A percentile compares a stretch with the other conserved stretches of the same genome.
phyloP scores from a whole-genome alignment of 2,113 vertebrate genomes.

The Irena cyanogastra region DNA sequence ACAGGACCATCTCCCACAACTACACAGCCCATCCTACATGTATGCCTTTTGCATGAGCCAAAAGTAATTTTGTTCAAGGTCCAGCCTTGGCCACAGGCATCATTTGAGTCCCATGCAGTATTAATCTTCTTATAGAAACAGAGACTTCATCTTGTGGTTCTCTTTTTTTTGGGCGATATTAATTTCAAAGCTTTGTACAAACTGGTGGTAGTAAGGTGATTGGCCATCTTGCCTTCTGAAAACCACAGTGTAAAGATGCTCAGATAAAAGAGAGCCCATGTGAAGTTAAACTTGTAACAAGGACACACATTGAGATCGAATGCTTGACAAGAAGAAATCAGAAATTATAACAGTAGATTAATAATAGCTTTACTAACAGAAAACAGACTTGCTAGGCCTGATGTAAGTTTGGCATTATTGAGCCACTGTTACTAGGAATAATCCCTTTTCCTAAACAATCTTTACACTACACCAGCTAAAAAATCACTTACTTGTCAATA shows the following conservation, averaged over 20 bases:
- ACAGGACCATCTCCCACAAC: not conserved
- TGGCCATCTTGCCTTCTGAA: not conserved
- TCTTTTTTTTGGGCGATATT: not conserved
- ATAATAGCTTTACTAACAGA: not conserved
- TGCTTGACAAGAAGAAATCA: not conserved
- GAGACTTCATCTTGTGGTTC: not conserved
- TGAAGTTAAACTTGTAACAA: not conserved
- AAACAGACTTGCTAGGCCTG: not conserved
- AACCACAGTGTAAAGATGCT: not conserved
- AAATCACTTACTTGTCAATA: not conserved
- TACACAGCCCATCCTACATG: not conserved
- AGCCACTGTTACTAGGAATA: not conserved
- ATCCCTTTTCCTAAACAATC: conserved; percentile 9
- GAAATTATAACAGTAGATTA: not conserved
- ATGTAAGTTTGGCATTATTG: not conserved
- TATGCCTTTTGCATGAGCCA: not conserved
- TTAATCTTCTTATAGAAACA: not conserved
- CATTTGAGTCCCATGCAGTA: not conserved
- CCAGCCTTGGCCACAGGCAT: not conserved
- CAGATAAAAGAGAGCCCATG: not conserved
- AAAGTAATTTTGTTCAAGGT: not conserved
- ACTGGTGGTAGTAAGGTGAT: not conserved
- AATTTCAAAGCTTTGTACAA: not conserved
- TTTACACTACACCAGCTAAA: not conserved
- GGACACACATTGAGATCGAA: not conserved